Percentiles rank a stretch among this genome's conserved stretches.
Evolutionary conservation across 1,140 invertebrate species (phyloP).

Genomic region (Plutomurus gul): DNA sequence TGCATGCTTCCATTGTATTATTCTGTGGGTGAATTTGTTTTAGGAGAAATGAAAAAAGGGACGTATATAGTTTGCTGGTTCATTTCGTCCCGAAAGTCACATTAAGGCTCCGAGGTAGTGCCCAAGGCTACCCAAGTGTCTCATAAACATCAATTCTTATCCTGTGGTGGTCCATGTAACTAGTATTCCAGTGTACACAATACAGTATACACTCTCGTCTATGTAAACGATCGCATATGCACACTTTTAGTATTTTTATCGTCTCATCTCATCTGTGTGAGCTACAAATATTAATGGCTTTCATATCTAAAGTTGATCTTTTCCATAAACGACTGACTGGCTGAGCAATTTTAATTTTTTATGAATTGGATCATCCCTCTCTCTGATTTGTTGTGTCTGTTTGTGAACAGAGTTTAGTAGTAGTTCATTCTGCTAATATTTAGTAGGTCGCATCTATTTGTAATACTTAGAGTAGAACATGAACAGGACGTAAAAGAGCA

Average conservation of each 20-base stretch:
- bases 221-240: not conserved
- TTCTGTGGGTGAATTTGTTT: not conserved
- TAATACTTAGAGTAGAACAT: not conserved
- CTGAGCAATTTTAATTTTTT: not conserved
- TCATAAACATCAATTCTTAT: constrained; percentile 28
- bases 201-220: not conserved
- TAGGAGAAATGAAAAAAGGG: constrained; percentile 9
- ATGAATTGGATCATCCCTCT: too few species aligned
- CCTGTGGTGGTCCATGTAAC: not conserved
- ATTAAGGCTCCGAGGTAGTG: not conserved
- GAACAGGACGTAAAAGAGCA: not conserved
- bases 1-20: too few species aligned
- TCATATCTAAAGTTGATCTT: too few species aligned
- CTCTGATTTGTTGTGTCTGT: too few species aligned
- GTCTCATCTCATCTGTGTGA: not conserved
- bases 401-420: too few species aligned
- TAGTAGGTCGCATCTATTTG: not conserved
- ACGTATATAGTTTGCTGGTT: not conserved
- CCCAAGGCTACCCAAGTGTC: not conserved
- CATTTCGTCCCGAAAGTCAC: not conserved
- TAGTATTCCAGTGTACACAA: not conserved
- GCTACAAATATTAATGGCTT: not conserved
- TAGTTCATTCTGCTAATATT: too few species aligned
- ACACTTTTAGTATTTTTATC: not conserved
- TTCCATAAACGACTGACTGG: too few species aligned